A percentile compares a stretch with the other conserved stretches of the same genome.
Evolutionary conservation across 37 sponge, comb jelly and placozoan species (phyloP).

Genomic region (Aplysina aerophoba): DNA sequence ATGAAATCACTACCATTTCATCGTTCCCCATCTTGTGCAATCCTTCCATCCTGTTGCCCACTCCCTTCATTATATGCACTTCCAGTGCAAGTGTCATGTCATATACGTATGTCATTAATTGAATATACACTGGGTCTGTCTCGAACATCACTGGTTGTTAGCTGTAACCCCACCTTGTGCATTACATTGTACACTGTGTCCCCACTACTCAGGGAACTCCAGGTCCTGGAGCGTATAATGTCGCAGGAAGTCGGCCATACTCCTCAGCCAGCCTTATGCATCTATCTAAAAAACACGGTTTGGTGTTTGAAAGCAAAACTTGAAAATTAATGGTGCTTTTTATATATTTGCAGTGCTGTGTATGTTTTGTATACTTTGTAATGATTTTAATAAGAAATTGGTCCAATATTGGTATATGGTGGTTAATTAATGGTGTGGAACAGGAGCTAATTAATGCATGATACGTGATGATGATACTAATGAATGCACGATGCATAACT

Average conservation of each 20-base stretch:
- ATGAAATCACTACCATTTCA: too few species aligned
- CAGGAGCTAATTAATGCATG: too few species aligned
- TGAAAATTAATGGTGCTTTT: neutral
- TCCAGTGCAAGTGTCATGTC: too few species aligned
- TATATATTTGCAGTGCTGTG: too few species aligned
- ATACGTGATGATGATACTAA: too few species aligned
- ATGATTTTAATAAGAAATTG: neutral
- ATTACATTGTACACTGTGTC: neutral
- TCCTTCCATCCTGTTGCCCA: too few species aligned
- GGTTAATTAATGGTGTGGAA: too few species aligned
- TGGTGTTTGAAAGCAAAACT: conserved; percentile 22
- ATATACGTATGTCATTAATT: too few species aligned
- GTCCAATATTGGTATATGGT: neutral
- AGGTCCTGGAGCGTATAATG: conserved; percentile 82
- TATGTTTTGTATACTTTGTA: neutral
- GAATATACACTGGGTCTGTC: too few species aligned
- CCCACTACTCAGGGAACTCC: conserved; percentile 58
- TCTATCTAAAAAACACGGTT: conserved; percentile 62
- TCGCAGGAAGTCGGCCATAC: conserved; percentile 58
- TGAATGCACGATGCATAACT: neutral
- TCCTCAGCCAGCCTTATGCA: conserved; percentile 66
- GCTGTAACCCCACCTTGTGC: neutral
- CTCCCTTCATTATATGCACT: too few species aligned
- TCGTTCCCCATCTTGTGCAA: too few species aligned
- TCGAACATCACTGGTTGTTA: too few species aligned